phyloP scores from a whole-genome alignment of 2,113 vertebrate species.

The Pollimyrus isidori region DNA sequence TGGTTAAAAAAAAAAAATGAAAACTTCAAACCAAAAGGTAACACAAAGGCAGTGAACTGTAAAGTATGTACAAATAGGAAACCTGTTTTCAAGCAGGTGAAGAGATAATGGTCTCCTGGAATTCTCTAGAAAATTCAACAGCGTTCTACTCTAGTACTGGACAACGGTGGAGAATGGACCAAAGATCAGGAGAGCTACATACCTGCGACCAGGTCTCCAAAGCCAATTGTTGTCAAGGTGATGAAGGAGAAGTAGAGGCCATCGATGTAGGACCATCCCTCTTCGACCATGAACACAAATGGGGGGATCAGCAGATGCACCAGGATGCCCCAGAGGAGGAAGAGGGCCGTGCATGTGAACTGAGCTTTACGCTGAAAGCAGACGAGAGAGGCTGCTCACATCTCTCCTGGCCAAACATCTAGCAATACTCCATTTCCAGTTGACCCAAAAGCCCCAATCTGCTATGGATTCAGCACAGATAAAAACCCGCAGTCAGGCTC shows the following conservation, averaged over 20 bases:
- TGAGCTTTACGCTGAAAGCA: slow-evolving; percentile 80
- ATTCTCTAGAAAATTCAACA: background rate
- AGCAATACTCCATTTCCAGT: background rate
- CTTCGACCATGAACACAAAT: slow-evolving; percentile 90
- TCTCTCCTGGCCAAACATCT: too few species aligned
- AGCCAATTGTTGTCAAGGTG: slow-evolving; percentile 93
- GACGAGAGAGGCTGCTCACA: background rate
- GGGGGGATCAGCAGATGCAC: slow-evolving; percentile 90
- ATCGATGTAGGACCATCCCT: slow-evolving; percentile 89
- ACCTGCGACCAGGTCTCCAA: slow-evolving; percentile 94
- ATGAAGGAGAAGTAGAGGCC: slow-evolving; percentile 96
- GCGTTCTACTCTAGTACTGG: background rate
- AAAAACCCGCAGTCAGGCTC: background rate
- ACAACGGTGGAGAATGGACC: too few species aligned
- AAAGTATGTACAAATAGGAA: background rate
- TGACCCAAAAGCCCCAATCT: background rate
- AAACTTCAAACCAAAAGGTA: background rate
- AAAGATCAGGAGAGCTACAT: slow-evolving; percentile 33
- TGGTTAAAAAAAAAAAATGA: background rate
- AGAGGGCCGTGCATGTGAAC: slow-evolving; percentile 90
- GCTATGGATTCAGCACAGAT: background rate
- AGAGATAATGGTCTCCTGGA: too few species aligned
- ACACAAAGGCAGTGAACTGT: background rate
- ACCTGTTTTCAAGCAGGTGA: background rate
- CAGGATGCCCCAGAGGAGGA: slow-evolving; percentile 87